These are phyloP conservation scores for Tigriopus californicus DNA, from an alignment of 2,888 invertebrate species.

Conservation along the genomic window DNA sequence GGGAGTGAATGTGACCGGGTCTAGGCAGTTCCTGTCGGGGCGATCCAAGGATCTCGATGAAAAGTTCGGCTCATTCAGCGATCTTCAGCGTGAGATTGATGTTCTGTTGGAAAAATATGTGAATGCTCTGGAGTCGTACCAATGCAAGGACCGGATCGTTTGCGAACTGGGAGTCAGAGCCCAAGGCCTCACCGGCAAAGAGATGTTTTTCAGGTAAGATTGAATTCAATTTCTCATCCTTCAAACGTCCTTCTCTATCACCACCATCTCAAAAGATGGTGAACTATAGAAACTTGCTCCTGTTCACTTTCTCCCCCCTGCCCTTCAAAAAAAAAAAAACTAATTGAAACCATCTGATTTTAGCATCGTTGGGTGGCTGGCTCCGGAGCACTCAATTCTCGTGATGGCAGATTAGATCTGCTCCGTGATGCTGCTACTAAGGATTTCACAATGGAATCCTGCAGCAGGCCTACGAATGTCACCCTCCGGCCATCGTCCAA, in stretches of 20 bases:
- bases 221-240: neutral
- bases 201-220: conserved; percentile 19
- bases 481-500: too few relatives aligned
- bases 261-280: neutral
- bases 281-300: neutral
- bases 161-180: conserved; percentile 20
- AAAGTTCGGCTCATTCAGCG: conserved; percentile 14
- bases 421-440: neutral
- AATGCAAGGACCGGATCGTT: conserved; percentile 19
- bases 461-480: neutral
- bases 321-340: conserved; percentile 1
- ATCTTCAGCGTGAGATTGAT: conserved; percentile 18
- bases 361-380: conserved; percentile 11
- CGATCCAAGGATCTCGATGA: neutral
- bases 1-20: neutral
- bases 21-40: neutral
- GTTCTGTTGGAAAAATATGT: conserved; percentile 18
- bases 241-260: neutral
- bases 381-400: conserved; percentile 6
- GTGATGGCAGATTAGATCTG: neutral
- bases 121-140: conserved; percentile 19
- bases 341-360: neutral
- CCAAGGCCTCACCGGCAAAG: conserved; percentile 17
- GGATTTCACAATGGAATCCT: conserved; percentile 9
- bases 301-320: neutral